phyloP scores from a whole-genome alignment of 2,797 vertebrate genomes.

The Rhinichthys osculus region DNA sequence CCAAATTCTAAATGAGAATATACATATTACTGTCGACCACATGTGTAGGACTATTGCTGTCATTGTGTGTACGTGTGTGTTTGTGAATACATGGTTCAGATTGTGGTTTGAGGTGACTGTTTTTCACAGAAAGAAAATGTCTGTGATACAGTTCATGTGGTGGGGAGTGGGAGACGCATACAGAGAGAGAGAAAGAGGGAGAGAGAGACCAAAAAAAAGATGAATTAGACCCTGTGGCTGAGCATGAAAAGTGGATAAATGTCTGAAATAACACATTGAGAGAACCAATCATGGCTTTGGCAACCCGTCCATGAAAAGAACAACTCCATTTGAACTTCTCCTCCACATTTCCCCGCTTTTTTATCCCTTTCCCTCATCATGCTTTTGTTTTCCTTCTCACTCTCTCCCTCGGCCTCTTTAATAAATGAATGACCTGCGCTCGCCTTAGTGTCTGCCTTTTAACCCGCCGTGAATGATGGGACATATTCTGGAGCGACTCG shows the following conservation, averaged over 20 bases:
- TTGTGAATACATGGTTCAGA: neutral
- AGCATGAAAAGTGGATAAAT: conserved; percentile 62
- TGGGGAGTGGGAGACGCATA: conserved; percentile 1
- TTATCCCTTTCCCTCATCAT: conserved; percentile 41
- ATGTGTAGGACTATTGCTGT: neutral
- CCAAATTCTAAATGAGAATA: neutral
- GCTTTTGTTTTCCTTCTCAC: conserved; percentile 53
- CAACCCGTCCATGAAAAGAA: conserved; percentile 60
- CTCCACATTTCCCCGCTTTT: neutral
- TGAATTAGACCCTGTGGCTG: conserved; percentile 58
- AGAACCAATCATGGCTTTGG: conserved; percentile 63
- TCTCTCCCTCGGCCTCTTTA: conserved; percentile 31
- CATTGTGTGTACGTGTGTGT: conserved; percentile 15
- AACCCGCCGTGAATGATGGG: conserved; percentile 52
- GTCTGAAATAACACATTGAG: conserved; percentile 66
- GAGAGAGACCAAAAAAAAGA: conserved; percentile 35
- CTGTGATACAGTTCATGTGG: conserved; percentile 20
- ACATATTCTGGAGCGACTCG: conserved; percentile 24
- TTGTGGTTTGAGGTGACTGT: neutral
- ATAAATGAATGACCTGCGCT: conserved; percentile 49
- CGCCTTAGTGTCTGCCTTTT: conserved; percentile 47
- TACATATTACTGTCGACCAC: neutral
- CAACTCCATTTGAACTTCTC: conserved; percentile 56
- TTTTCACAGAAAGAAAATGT: neutral
- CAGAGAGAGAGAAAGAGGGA: neutral